These are phyloP conservation scores for Centropus unirufus DNA, from an alignment of 2,113 vertebrate genomes.

Conservation along the genomic window DNA sequence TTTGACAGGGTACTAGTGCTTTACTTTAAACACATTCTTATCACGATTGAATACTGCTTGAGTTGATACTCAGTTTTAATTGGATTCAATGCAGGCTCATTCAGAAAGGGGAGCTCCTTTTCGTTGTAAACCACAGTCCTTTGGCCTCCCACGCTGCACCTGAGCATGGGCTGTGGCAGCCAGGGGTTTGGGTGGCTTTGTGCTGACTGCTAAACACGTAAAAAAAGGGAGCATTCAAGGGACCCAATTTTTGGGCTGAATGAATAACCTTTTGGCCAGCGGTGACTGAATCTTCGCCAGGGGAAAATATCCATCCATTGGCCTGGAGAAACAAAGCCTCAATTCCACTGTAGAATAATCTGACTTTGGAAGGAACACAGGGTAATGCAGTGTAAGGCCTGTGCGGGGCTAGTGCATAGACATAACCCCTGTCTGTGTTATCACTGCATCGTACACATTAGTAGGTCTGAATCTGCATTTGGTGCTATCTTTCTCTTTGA, in stretches of 20 bases:
- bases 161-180: neutral
- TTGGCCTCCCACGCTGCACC: neutral
- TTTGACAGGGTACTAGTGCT: neutral
- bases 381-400: neutral
- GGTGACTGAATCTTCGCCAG: neutral
- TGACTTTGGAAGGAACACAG: neutral
- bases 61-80: neutral
- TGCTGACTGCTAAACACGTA: neutral
- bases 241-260: rapidly evolving
- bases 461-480: neutral
- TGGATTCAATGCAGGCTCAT: neutral
- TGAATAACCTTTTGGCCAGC: neutral
- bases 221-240: neutral
- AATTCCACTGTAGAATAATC: neutral
- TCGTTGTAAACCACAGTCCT: neutral
- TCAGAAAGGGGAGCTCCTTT: slow-evolving; percentile 10
- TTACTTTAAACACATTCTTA: rapidly evolving
- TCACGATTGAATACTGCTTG: rapidly evolving
- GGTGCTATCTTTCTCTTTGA: neutral
- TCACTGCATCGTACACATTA: rapidly evolving
- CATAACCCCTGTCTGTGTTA: neutral
- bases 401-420: neutral
- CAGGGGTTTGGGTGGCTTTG: neutral
- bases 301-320: neutral
- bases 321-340: neutral